A percentile compares a stretch with the other conserved stretches of the same genome.
phyloP scores from a whole-genome alignment of 2,888 invertebrate genomes.

The Polydrusus tereticollis region DNA sequence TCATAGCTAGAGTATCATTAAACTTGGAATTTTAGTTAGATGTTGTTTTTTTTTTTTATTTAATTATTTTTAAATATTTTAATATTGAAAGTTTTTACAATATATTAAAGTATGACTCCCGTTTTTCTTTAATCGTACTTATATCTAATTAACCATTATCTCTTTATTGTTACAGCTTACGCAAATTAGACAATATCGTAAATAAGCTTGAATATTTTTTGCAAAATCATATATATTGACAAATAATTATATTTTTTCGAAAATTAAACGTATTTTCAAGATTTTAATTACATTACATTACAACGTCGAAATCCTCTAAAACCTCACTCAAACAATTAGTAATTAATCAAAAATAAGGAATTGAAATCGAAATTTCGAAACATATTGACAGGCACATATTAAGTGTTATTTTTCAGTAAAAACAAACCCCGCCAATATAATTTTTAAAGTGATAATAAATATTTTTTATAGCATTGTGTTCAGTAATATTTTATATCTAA shows the following conservation, averaged over 20 bases:
- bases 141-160: too few relatives aligned
- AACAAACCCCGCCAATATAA: background rate
- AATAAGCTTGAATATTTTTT: too few relatives aligned
- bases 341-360: background rate
- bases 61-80: too few relatives aligned
- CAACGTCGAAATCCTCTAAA: background rate
- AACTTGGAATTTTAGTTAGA: too few relatives aligned
- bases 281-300: background rate
- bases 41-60: too few relatives aligned
- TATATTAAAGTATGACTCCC: background rate
- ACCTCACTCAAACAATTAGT: background rate
- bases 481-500: constrained; percentile 32
- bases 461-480: constrained; percentile 30
- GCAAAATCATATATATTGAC: too few relatives aligned
- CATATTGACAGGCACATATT: background rate
- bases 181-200: too few relatives aligned
- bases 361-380: background rate
- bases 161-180: too few relatives aligned
- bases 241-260: too few relatives aligned
- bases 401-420: background rate
- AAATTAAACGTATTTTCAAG: background rate
- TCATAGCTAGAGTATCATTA: too few relatives aligned
- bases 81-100: background rate
- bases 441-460: constrained; percentile 33
- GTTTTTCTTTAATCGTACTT: background rate